Evolutionary conservation across 2,113 vertebrate species (phyloP), one percentile per base, ranked within the genome.

Genomic region (Spheniscus mendiculus): DNA sequence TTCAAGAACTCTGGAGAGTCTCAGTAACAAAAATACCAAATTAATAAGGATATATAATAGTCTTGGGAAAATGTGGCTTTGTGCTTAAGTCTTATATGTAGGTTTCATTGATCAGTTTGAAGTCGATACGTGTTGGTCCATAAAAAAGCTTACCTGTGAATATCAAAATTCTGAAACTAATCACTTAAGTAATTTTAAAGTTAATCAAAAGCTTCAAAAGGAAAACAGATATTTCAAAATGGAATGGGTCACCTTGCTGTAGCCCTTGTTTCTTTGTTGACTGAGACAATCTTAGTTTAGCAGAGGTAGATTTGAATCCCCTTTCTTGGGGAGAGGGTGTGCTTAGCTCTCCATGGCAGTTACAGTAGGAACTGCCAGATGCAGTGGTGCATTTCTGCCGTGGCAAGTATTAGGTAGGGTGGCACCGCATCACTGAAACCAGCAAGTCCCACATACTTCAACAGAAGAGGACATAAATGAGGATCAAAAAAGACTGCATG

Each of bases 361-460:
- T 49, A 34, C 40, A 34, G 44, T 3, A 53, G 20, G 26, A 82
- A 27, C 29, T 79, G 27, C 21, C 53, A 36, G 32, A 20, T 45
- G 10, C 19, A 17, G 2, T 7, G 36, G 29, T 55, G 40, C 10
- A 1, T 45, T 93, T 91, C 1, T 8, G 52, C 49, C 4, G 0
- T 0, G 0, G 2, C 10, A 9, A 50, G 53, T 11, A 5, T 78
- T 53, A 15, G 72, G 47, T n/a, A 40, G 56, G 27, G 40, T 40
- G 40, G 45, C 59, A 15, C 45, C 44, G 44, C 45, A 26, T 77
- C 72, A 16, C 1, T 87, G 70, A 45, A 83, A 56, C 29, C 55
- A 44, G 32, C 29, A 42, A 4, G n/a, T 74, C 70, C 70, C 0
- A 0, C n/a, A 2, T 34, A 16, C 53, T 70, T 83, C 0, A 0